Evolutionary conservation across 2,888 invertebrate genomes (phyloP), one percentile per base, ranked within the genome.

Genomic region (Monopis laevigella): DNA sequence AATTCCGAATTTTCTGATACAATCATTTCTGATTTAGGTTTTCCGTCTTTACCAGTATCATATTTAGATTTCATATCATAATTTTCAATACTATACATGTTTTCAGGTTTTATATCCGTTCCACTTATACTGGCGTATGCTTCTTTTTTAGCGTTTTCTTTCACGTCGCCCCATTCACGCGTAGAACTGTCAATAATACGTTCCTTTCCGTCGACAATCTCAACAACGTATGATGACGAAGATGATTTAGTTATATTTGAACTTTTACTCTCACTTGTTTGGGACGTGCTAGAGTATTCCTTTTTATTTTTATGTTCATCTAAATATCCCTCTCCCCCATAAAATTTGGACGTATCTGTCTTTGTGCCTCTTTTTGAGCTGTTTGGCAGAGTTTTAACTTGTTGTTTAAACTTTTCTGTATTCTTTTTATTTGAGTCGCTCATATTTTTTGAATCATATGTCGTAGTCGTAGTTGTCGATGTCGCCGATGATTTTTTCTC

Each of bases 131-230:
- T 82, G 17, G 81, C 72, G 53, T 81, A 75, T 29, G 71, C 72
- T 64, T 86, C 86, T 46, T 82, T 82, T 39, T 68, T 57, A 24
- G 67, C 63, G 43, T 75, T 59, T 47, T 78, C 72, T 55, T 82
- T 53, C 32, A 69, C 74, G 53, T 80, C 78, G 35, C 84, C 84
- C 63, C 84, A 80, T 60, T 86, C 85, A 50, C 84, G 82, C 38
- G 81, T 82, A 40, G 84, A 82, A 50, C 78, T 78, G 46, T 86
- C 86, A 30, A 86, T 65, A 29, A 86, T 77, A 27, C 84, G 68
- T 63, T 86, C 86, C 57, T 86, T 86, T 1, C 86, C 86, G 53
- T 86, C 85, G 14, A 86, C 83, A 47, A 85, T 83, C 66, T 88
- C 87, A 35, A 87, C 82, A 19, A 84, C 84, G 53, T 88, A 86